Evolutionary conservation across 2,888 invertebrate genomes (phyloP).

Genomic region (Netelia melanura): DNA sequence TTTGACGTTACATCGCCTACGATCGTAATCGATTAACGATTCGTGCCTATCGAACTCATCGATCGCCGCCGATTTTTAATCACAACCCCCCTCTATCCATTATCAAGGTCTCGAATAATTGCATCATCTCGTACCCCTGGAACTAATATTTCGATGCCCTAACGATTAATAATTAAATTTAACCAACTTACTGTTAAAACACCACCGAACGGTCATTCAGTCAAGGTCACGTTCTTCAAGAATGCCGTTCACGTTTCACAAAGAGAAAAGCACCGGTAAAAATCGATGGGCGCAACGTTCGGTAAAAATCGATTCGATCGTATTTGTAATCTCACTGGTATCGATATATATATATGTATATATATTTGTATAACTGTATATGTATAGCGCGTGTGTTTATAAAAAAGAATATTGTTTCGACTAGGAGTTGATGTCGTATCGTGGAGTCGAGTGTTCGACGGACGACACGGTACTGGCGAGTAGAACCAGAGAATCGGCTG

Average conservation of each 20-base stretch:
- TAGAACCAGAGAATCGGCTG: constrained; percentile 79
- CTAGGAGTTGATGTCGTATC: constrained; percentile 45
- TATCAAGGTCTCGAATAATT: not conserved
- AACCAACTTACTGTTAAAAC: constrained; percentile 57
- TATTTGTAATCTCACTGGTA: constrained; percentile 17
- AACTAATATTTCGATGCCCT: not conserved
- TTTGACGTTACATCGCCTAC: not conserved
- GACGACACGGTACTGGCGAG: constrained; percentile 82
- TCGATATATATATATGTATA: too few relatives aligned
- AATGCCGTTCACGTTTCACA: constrained; percentile 21
- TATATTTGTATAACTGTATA: too few relatives aligned
- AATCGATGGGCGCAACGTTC: constrained; percentile 32
- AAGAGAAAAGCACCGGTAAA: constrained; percentile 32
- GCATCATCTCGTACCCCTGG: not conserved
- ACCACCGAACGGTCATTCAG: constrained; percentile 58
- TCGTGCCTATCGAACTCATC: too few relatives aligned
- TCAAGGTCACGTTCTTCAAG: constrained; percentile 51
- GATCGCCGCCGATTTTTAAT: too few relatives aligned
- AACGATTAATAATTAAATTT: not conserved
- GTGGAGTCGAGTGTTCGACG: constrained; percentile 79
- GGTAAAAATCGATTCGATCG: constrained; percentile 4
- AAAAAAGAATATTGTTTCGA: constrained; percentile 38
- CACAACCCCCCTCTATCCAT: not conserved
- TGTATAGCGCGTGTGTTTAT: not conserved
- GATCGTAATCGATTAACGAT: not conserved